phyloP scores from a whole-genome alignment of 2,888 invertebrate species.

The Ormyrus nitidulus region DNA sequence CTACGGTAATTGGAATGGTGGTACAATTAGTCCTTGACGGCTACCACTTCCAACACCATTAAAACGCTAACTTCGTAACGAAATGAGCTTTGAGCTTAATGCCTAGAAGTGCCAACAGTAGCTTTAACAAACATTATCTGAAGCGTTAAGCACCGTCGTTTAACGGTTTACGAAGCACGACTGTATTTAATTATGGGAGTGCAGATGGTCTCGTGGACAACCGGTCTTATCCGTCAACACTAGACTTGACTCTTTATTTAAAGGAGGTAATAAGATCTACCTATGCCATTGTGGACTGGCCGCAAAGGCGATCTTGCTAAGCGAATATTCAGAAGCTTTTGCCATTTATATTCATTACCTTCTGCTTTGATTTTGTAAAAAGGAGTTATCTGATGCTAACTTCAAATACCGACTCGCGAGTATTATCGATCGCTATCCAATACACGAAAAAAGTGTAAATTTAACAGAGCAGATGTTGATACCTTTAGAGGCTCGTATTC shows the following conservation, averaged over 20 bases:
- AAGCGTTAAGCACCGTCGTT: neutral
- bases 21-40: constrained; percentile 9
- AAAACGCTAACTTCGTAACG: constrained; percentile 4
- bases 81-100: constrained; percentile 20
- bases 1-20: neutral
- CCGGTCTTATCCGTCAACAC: neutral
- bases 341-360: too few relatives aligned
- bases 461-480: too few relatives aligned
- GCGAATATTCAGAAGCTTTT: too few relatives aligned
- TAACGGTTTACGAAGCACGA: constrained; percentile 1
- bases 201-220: neutral
- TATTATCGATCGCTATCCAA: too few relatives aligned
- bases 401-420: too few relatives aligned
- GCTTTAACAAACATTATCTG: constrained; percentile 10
- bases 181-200: constrained; percentile 20
- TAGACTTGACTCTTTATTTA: neutral
- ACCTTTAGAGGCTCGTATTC: too few relatives aligned
- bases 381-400: too few relatives aligned
- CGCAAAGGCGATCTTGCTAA: neutral
- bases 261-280: constrained; percentile 8
- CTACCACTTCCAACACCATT: constrained; percentile 5
- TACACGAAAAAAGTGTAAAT: too few relatives aligned
- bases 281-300: neutral
- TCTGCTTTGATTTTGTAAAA: too few relatives aligned
- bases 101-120: neutral